Evolutionary conservation across 2,797 vertebrate genomes (phyloP).

Genomic region (Typhlichthys subterraneus): DNA sequence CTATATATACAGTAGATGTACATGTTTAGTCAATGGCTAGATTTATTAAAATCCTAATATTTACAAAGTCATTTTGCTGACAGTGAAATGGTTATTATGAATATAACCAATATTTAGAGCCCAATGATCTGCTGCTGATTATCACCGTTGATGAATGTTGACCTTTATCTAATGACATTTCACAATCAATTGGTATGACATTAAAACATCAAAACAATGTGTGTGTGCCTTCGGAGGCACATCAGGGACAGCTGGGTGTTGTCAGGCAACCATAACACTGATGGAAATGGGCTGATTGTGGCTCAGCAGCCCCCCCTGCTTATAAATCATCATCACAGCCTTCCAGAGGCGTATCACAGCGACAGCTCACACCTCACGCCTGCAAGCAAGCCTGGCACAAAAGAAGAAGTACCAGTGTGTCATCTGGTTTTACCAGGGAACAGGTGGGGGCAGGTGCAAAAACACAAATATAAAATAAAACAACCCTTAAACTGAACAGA

Average conservation of each 20-base stretch:
- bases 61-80: no score
- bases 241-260: constrained; percentile 75
- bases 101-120: no score
- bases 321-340: constrained; percentile 68
- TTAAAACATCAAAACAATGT: background rate
- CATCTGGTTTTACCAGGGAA: constrained; percentile 21
- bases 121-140: no score
- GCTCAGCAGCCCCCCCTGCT: constrained; percentile 56
- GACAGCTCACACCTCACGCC: constrained; percentile 34
- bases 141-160: no score
- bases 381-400: constrained; percentile 39
- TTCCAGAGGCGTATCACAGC: constrained; percentile 33
- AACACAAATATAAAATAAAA: background rate
- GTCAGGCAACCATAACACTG: constrained; percentile 69
- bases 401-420: constrained; percentile 13
- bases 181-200: background rate
- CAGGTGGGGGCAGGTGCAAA: background rate
- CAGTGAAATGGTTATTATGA: no score
- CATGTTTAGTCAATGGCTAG: no score
- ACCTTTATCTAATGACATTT: background rate
- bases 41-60: no score
- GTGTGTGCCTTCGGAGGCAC: constrained; percentile 49
- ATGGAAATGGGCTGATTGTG: constrained; percentile 72
- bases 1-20: no score
- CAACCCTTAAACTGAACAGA: background rate